These are phyloP conservation scores for Sciaenops ocellatus DNA, from an alignment of 2,797 vertebrate genomes.

Conservation along the genomic window DNA sequence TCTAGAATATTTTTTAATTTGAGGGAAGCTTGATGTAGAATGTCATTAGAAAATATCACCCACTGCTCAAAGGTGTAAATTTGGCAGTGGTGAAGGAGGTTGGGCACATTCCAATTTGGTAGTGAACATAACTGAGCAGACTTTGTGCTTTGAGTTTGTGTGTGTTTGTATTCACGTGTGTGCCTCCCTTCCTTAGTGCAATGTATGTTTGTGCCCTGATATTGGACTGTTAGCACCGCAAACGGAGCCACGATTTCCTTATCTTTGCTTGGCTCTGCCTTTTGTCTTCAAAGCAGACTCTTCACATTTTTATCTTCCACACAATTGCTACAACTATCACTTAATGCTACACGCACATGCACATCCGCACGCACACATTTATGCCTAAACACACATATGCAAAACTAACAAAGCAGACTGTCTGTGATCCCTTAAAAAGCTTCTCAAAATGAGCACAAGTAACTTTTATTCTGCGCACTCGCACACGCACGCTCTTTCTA, in stretches of 20 bases:
- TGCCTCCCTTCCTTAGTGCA: constrained; percentile 2
- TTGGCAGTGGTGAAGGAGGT: constrained; percentile 2
- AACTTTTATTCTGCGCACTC: constrained; percentile 49
- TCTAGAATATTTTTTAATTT: constrained; percentile 6
- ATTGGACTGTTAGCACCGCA: constrained; percentile 33
- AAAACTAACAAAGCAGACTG: constrained; percentile 66
- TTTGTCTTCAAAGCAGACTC: constrained; percentile 61
- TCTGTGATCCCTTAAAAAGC: constrained; percentile 70
- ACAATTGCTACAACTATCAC: constrained; percentile 30
- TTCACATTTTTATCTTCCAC: constrained; percentile 33
- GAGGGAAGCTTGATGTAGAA: constrained; percentile 3
- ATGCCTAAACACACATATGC: constrained; percentile 41
- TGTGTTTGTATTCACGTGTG: constrained; percentile 34
- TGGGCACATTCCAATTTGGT: constrained; percentile 27
- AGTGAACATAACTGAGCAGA: constrained; percentile 18
- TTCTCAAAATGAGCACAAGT: constrained; percentile 63
- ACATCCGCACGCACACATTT: constrained; percentile 3
- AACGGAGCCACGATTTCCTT: constrained; percentile 48
- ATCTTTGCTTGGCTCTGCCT: constrained; percentile 50
- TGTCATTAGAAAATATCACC: constrained; percentile 41
- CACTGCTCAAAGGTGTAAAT: constrained; percentile 35
- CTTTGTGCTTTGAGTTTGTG: constrained; percentile 12
- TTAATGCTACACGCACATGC: constrained; percentile 28
- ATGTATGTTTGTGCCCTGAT: constrained; percentile 50
- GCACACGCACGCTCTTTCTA: constrained; percentile 25